Percentiles rank a stretch among this genome's conserved stretches.
These are phyloP conservation scores for Zaprionus nigranus DNA, from an alignment of 1,140 invertebrate species.

Conservation along the genomic window DNA sequence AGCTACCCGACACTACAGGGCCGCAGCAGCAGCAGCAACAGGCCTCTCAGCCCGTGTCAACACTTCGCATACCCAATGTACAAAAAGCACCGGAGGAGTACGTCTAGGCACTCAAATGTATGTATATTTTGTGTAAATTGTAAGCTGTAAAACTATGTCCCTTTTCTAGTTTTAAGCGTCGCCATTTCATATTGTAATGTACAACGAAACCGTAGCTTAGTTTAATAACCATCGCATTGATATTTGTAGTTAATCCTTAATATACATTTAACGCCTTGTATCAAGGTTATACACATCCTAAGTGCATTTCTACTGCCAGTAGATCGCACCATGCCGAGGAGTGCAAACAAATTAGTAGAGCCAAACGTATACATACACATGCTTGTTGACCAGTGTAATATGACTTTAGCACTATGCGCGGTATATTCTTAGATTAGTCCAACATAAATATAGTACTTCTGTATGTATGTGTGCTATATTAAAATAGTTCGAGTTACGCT, in stretches of 20 bases:
- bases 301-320: slow-evolving; percentile 41
- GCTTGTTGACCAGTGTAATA: slow-evolving; percentile 18
- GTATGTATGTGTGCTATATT: slow-evolving; percentile 74
- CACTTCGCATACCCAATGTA: slow-evolving; percentile 88
- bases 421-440: background rate
- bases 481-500: slow-evolving; percentile 58
- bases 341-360: slow-evolving; percentile 30
- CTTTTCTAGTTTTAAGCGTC: slow-evolving; percentile 51
- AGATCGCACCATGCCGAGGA: slow-evolving; percentile 23
- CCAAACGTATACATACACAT: background rate
- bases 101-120: slow-evolving; percentile 85
- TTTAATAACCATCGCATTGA: slow-evolving; percentile 25
- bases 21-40: slow-evolving; percentile 48
- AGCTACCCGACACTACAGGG: slow-evolving; percentile 93
- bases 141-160: slow-evolving; percentile 17
- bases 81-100: slow-evolving; percentile 93
- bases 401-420: slow-evolving; percentile 10
- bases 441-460: slow-evolving; percentile 22
- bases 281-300: slow-evolving; percentile 79
- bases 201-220: slow-evolving; percentile 60
- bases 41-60: slow-evolving; percentile 84
- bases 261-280: slow-evolving; percentile 74
- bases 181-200: slow-evolving; percentile 75
- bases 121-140: slow-evolving; percentile 56
- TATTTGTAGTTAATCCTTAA: slow-evolving; percentile 25